Conservation (phyloP, 2,888 invertebrate genomes). For the Ypsolopha sequella region DNA sequence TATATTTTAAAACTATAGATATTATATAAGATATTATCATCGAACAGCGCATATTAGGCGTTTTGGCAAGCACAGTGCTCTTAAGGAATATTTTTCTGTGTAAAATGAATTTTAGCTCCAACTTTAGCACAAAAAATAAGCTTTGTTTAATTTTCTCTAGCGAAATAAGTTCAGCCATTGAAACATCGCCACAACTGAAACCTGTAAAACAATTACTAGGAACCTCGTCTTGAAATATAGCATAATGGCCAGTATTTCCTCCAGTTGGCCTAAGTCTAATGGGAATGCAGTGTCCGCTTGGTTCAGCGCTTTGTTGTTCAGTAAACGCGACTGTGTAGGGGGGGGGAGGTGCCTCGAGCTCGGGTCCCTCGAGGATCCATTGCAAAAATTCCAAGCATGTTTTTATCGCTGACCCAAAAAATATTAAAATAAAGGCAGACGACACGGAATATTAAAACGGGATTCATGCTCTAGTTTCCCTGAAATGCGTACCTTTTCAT, state of each 20-base stretch:
- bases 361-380: neutral
- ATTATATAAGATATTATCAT: too few relatives aligned
- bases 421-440: constrained; percentile 10
- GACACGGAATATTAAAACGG: constrained; percentile 5
- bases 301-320: neutral
- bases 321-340: neutral
- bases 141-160: too few relatives aligned
- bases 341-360: neutral
- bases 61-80: too few relatives aligned
- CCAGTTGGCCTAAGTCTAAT: neutral
- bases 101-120: too few relatives aligned
- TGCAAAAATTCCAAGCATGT: constrained; percentile 6
- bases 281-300: constrained; percentile 2
- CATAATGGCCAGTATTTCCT: neutral
- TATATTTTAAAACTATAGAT: too few relatives aligned
- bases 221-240: neutral
- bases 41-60: too few relatives aligned
- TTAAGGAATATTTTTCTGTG: too few relatives aligned
- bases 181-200: too few relatives aligned
- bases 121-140: too few relatives aligned
- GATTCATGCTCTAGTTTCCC: constrained; percentile 2
- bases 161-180: too few relatives aligned
- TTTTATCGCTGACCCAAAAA: constrained; percentile 12
- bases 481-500: neutral
- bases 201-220: neutral